These are phyloP conservation scores for Alsophila aescularia DNA, from an alignment of 2,888 invertebrate genomes.

Conservation along the genomic window DNA sequence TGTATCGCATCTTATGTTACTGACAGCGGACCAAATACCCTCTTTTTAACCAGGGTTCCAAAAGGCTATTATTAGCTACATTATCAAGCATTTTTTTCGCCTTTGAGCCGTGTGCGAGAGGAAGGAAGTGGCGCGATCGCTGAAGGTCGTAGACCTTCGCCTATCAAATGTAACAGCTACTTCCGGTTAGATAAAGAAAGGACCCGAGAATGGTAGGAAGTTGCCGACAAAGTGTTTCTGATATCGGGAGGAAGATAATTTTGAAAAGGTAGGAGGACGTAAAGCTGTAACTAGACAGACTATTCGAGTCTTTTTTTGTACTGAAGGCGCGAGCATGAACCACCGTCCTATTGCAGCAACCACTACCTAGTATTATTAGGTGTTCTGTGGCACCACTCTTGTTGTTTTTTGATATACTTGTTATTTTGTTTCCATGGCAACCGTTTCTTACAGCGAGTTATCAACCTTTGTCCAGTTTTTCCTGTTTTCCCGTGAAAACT, in stretches of 20 bases:
- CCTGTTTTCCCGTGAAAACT: too few species aligned
- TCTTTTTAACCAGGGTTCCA: background rate
- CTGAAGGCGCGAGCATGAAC: too few species aligned
- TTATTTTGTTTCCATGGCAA: too few species aligned
- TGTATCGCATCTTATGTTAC: background rate
- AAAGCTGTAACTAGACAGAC: too few species aligned
- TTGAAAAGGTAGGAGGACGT: constrained; percentile 1
- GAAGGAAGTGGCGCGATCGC: constrained; percentile 20
- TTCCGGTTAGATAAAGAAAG: constrained; percentile 22
- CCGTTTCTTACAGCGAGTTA: too few species aligned
- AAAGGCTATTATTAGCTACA: constrained; percentile 2
- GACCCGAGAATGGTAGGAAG: constrained; percentile 5
- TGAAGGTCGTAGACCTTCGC: constrained; percentile 9
- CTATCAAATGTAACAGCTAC: constrained; percentile 24
- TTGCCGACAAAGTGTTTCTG: constrained; percentile 15
- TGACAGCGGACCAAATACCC: background rate
- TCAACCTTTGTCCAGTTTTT: too few species aligned
- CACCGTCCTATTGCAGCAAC: too few species aligned
- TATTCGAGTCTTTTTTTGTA: too few species aligned
- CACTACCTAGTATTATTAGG: too few species aligned
- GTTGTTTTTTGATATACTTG: too few species aligned
- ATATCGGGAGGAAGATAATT: constrained; percentile 9
- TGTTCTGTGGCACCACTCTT: too few species aligned
- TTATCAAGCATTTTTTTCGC: constrained; percentile 13
- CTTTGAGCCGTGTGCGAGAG: constrained; percentile 12